Evolutionary conservation across 2,113 vertebrate species (phyloP), one percentile per base, ranked within the genome.

Genomic region (Cephalophus harveyi): DNA sequence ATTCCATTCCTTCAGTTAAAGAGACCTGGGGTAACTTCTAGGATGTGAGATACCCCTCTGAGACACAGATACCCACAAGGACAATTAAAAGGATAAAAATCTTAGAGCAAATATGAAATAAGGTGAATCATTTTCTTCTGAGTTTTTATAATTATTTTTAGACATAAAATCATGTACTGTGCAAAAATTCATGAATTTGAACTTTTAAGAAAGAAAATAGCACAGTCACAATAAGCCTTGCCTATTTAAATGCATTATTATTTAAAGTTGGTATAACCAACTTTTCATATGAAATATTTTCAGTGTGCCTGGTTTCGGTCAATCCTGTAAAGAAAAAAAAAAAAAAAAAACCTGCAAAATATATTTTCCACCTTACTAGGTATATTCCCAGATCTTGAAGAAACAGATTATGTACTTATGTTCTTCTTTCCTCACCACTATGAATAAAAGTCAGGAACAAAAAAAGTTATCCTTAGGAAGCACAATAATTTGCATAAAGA

Each of bases 1-100:
- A 54, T 93, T 89, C 27, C 2, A 33, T 54, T 91, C 62, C 50
- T 28, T 88, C 27, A 55, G 30, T 54, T 85, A 79, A 90, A 92
- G 86, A 84, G 87, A 88, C 55, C 1, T 88, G 59, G 15, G 27
- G 55, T 90, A 82, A 94, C 40, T 95, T 90, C 87, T 57, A 36
- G 59, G 87, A 92, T 54, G n/a, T 50, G 55, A 84, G 96, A 74
- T 54, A 5, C 36, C 87, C 46, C 64, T 93, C 50, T 95, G 79
- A 91, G 83, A 91, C 6, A 71, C 36, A 88, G 81, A 86, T 88
- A 95, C 50, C 52, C 76, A 84, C 30, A 30, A 90, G 48, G 48
- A 97, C 40, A 87, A 92, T 89, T 85, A 81, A 96, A 92, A 94
- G 84, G 88, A 94, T 96, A 76, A 92, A 96, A 87, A n/a, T 64